Evolutionary conservation across 2,888 invertebrate genomes (phyloP), one percentile per base, ranked within the genome.

Genomic region (Tortricodes alternella): DNA sequence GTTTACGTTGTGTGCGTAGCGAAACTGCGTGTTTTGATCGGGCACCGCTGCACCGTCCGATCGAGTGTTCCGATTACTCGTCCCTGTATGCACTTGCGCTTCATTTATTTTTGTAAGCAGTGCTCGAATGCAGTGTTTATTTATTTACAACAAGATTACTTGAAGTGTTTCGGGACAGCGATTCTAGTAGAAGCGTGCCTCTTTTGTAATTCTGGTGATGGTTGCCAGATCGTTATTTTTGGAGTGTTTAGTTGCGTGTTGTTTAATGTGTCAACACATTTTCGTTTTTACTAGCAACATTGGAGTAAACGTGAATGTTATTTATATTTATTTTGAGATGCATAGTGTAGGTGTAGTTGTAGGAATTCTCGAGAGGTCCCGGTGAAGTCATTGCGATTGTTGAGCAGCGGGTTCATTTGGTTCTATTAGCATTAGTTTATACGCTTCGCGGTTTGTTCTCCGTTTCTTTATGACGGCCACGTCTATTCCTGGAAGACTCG

Each of bases 401-500:
- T 74, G 66, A 66, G 62, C 70, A 65, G 70, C 67, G 69, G 71
- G 73, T 76, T 78, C 75, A 80, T 83, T 81, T 68, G 62, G 71
- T 74, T 83, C 71, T 74, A 80, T 85, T 84, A 79, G 73, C 70
- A 73, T 73, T 60, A 68, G 75, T 80, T n/a, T 79, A 66, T 71
- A 67, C 66, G 68, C 68, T 73, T 78, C 75, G 79, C 72, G 77
- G 80, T 80, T 78, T 77, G 75, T 82, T 78, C 68, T 69, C 67
- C 68, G 74, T 65, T 69, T 65, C 65, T 74, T 82, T 82, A 80
- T 77, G 85, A 81, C 80, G 81, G 62, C 66, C 61, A 66, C 59
- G 57, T 76, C 80, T 87, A 86, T 86, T 86, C 77, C 70, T 70
- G 76, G 74, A 71, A 69, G 70, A 65, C 66, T 65, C 74, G 84